Base-by-base conservation (phyloP, 1,140 invertebrate species). In the Lepidurus couesii region DNA sequence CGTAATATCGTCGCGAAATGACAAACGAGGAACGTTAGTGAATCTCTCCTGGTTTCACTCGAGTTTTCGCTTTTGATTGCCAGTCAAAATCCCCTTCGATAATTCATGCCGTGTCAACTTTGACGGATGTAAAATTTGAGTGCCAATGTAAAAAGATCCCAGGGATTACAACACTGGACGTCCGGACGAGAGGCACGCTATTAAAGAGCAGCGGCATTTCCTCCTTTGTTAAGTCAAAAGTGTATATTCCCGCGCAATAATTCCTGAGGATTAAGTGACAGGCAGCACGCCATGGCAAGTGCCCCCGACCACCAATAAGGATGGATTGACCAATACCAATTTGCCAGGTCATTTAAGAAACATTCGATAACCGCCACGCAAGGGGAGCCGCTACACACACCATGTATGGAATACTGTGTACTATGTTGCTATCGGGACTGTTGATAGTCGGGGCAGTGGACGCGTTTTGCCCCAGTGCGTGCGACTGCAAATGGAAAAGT, bases 401-500 rank as follows among this genome's bases (percentile, higher is more conserved):
- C 53, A 65, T 65, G 53, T 65, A 65, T 21, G 53, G 53, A 65
- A 65, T 65, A 65, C 53, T 65, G 53, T 65, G 53, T 65, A 65
- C 53, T 21, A 1, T 65, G 16, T 65, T 65, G 53, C 16, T 65
- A 21, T 65, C 53, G 16, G 21, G 53, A 5, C 21, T 65, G 53
- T 65, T 65, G 53, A 16, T 65, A 9, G 53, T 65, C 53, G 53
- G 53, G 13, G 53, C 53, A 7, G 53, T 21, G 13, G 21, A 65
- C 13, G 53, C 16, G 16, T 65, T 65, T 80, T 95, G 93, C 82
- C 91, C 92, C 73, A 89, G 89, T 34, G 90, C 92, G 81, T 96
- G 95, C 85, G 88, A 89, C 80, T 96, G 94, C 86, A 96, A 95
- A 85, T 96, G 95, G 95, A 95, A 95, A 86, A 90, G 91, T 82